A percentile compares a stretch with the other conserved stretches of the same genome.
phyloP scores from a whole-genome alignment of 1,140 invertebrate species.

The Colletes latitarsis region DNA sequence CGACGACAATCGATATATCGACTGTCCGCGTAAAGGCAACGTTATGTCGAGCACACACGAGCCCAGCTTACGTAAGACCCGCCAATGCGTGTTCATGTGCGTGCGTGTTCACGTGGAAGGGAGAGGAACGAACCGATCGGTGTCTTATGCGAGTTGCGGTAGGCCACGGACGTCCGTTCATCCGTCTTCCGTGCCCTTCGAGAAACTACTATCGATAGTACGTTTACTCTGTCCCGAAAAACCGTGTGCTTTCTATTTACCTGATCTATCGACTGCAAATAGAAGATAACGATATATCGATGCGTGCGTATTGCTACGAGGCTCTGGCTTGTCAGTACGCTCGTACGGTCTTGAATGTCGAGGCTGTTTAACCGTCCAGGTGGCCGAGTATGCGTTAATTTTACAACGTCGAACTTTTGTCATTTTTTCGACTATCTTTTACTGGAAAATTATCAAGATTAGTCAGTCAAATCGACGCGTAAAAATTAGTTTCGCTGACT shows the following conservation, averaged over 20 bases:
- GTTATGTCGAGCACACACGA: conserved; percentile 60
- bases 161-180: conserved; percentile 74
- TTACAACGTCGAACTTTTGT: no score
- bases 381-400: no score
- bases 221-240: not conserved
- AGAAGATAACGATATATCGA: not conserved
- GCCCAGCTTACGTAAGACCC: conserved; percentile 23
- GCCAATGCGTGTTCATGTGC: conserved; percentile 16
- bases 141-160: conserved; percentile 75
- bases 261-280: conserved; percentile 1
- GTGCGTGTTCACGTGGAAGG: not conserved
- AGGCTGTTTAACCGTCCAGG: no score
- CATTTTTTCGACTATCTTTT: no score
- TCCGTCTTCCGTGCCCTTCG: conserved; percentile 65
- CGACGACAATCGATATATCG: conserved; percentile 78
- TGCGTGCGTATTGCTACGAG: not conserved
- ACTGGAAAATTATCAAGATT: no score
- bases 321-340: not conserved
- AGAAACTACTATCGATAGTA: conserved; percentile 28
- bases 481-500: no score
- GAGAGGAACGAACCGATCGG: conserved; percentile 53
- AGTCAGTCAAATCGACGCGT: no score
- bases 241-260: not conserved
- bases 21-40: conserved; percentile 61
- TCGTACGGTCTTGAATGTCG: not conserved